Percentiles rank a stretch among this genome's conserved stretches.
Evolutionary conservation across 2,888 invertebrate species (phyloP).

Genomic region (Sesia apiformis): DNA sequence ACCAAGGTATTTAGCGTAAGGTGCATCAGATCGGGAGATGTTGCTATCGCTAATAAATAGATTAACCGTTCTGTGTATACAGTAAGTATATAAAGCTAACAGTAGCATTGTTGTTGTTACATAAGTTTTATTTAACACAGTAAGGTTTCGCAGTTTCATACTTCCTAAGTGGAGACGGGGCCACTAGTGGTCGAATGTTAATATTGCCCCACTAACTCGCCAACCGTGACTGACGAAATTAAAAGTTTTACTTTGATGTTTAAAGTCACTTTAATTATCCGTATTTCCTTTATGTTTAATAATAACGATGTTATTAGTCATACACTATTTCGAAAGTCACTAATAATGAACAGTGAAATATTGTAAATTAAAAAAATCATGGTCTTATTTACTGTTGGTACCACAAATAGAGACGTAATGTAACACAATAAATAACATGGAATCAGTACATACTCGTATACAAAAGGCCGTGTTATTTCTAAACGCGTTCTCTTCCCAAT

Average conservation of each 20-base stretch:
- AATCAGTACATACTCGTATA: no score
- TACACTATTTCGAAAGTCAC: no score
- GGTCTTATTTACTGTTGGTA: no score
- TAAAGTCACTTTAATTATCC: background rate
- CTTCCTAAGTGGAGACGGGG: constrained; percentile 20
- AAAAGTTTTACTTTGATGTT: constrained; percentile 6
- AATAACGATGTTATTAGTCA: background rate
- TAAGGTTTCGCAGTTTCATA: constrained; percentile 30
- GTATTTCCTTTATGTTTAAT: background rate
- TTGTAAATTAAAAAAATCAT: no score
- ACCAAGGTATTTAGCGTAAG: no score
- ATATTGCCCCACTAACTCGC: constrained; percentile 41
- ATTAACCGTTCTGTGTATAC: background rate
- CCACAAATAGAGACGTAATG: no score
- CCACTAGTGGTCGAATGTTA: constrained; percentile 26
- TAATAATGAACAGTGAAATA: no score
- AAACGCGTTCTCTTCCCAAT: no score
- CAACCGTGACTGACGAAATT: constrained; percentile 27
- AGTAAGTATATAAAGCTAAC: background rate
- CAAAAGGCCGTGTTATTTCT: no score
- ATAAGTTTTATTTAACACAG: constrained; percentile 31
- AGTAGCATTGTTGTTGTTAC: constrained; percentile 14
- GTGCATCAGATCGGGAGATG: no score
- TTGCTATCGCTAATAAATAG: no score
- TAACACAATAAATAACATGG: no score